Evolutionary conservation across 2,797 vertebrate species (phyloP), one percentile per base, ranked within the genome.

Genomic region (Morelia viridis): DNA sequence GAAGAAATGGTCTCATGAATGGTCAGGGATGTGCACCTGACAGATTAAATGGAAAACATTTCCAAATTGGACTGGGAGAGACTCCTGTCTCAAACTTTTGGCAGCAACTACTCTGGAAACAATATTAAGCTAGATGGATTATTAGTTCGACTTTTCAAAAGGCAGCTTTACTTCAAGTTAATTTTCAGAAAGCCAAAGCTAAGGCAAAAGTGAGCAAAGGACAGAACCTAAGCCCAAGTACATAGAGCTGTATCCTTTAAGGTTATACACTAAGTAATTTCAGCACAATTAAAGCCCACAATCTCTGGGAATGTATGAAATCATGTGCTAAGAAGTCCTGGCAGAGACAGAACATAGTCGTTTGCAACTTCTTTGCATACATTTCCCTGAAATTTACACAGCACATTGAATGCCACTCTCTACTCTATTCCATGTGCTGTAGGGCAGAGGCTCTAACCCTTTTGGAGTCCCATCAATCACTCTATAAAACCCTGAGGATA

Each of bases 121-220:
- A 57, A 57, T 60, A 80, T 60, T 80, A 24, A 80, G 24, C 35
- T 80, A 10, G 56, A 28, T 26, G 31, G 35, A 60, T 26, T 41
- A 71, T 26, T 10, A 26, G 35, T 9, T 41, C 9, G 17, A 24
- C 41, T 80, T 80, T 24, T 80, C 71, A 24, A 46, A 22, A 62
- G 35, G 26, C 89, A 84, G 26, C 26, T 65, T 85, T 62, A 35
- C 58, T 86, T 91, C 84, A 86, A 41, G 13, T 26, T 26, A 86
- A 56, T 85, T 85, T 91, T 91, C 83, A 85, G n/a, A 64, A 50
- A 53, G 85, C 57, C 28, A 26, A 91, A 56, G 15, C 50, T 85
- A 64, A 50, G 41, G 41, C 58, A 84, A 64, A 57, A 35, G 13
- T 28, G 15, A 28, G 8, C 71, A 84, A 84, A 53, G 24, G 15